These are phyloP conservation scores for Lithosia quadra DNA, from an alignment of 2,888 invertebrate species.

Conservation along the genomic window DNA sequence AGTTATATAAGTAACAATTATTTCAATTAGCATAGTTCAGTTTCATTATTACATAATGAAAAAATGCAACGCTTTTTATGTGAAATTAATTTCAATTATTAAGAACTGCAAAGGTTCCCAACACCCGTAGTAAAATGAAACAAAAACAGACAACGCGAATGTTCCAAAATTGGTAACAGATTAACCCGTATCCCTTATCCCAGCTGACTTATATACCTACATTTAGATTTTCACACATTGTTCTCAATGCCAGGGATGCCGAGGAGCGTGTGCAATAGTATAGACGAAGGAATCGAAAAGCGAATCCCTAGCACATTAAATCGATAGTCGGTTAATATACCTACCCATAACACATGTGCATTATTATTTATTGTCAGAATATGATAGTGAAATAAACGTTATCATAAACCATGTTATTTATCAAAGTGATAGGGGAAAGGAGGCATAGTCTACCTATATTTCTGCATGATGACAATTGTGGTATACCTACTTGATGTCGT, in stretches of 20 bases:
- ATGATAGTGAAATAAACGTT: too few species aligned
- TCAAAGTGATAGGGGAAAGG: not conserved
- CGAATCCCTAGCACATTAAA: too few species aligned
- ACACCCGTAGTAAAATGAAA: not conserved
- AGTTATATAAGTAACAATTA: not conserved
- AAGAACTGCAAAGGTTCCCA: not conserved
- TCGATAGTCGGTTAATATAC: too few species aligned
- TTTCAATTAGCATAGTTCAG: not conserved
- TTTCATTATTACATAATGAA: constrained; percentile 2
- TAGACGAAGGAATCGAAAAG: too few species aligned
- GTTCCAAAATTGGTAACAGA: not conserved
- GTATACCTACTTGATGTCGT: not conserved
- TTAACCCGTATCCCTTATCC: too few species aligned
- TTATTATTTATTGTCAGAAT: too few species aligned
- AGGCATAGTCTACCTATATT: not conserved
- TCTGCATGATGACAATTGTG: not conserved
- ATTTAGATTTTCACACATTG: too few species aligned
- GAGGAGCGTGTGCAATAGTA: too few species aligned
- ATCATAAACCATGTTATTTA: not conserved
- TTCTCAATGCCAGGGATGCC: too few species aligned
- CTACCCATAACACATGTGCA: too few species aligned
- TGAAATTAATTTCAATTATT: constrained; percentile 2
- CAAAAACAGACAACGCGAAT: not conserved
- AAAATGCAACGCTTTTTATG: not conserved
- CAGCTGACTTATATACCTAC: too few species aligned